Base-by-base conservation (phyloP, 2,797 vertebrate genomes). In the Halcyon badia region DNA sequence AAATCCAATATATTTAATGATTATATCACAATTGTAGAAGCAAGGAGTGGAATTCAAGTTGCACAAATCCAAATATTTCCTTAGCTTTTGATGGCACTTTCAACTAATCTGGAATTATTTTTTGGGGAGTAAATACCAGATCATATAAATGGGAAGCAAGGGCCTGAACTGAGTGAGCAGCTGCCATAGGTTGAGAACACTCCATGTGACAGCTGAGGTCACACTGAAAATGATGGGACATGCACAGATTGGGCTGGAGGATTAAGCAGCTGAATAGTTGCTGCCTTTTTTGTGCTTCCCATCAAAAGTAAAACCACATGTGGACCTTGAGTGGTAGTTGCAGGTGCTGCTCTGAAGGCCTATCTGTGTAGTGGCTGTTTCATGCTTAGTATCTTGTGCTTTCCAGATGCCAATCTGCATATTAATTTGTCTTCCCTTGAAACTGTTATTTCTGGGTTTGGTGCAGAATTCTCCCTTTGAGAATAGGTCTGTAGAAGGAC, bases 91-190 rank as follows among this genome's bases (percentile, higher is more conserved):
- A 14, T 52, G 28, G 11, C 22, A 52, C 9, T 64, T 76, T 62
- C 9, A 60, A 41, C 31, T 61, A 61, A 24, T 15, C 28, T 49
- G 22, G 37, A 79, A 68, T n/a, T 6, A 5, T 11, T 25, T 79
- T 62, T 64, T 64, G 39, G 15, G 26, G 28, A 61, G 25, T 61
- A 61, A 41, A 61, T 19, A 41, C 19, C 15, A 26, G 60, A 39
- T 39, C 60, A 41, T 61, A 39, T 51, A 51, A 51, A 39, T 39
- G 30, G 66, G 9, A 52, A 30, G 25, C 4, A 26, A 69, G 13
- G 9, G 8, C n/a, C 5, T 0, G 0, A 26, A 6, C 5, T 60
- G 16, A 17, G 30, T 49, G n/a, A 16, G 4, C 11, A 37, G 14
- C n/a, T 81, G 20, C 42, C 35, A 30, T 3, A 8, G 10, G 9